Evolutionary conservation across 2,888 invertebrate genomes (phyloP).

Genomic region (Ochropacha duplaris): DNA sequence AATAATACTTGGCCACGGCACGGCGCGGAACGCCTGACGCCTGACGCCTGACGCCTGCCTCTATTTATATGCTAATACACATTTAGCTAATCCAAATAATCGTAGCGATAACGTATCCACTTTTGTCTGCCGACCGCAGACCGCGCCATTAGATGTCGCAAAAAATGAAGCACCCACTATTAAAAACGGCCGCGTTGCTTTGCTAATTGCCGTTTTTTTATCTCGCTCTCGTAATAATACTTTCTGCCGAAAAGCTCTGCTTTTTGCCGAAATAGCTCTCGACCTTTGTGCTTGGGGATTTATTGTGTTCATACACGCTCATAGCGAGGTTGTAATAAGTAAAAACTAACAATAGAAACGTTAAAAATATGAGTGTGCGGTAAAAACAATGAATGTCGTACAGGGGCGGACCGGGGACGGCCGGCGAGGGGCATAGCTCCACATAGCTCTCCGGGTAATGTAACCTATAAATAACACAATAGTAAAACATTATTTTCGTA

Average conservation of each 20-base stretch:
- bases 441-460: neutral
- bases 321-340: constrained; percentile 32
- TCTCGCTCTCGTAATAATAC: constrained; percentile 42
- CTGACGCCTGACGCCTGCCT: no score
- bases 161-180: constrained; percentile 27
- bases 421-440: neutral
- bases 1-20: neutral
- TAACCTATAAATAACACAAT: neutral
- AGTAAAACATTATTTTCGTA: neutral
- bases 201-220: constrained; percentile 53
- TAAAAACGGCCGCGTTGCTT: constrained; percentile 31
- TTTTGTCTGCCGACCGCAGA: constrained; percentile 22
- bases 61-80: constrained; percentile 7
- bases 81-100: constrained; percentile 1
- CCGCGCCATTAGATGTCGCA: constrained; percentile 28
- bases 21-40: neutral
- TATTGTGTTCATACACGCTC: constrained; percentile 47
- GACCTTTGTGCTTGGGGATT: constrained; percentile 51
- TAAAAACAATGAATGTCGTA: constrained; percentile 16
- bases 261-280: constrained; percentile 42
- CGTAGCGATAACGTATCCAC: constrained; percentile 1
- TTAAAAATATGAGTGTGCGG: constrained; percentile 31
- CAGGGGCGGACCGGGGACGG: neutral
- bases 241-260: constrained; percentile 39
- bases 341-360: constrained; percentile 42